Evolutionary conservation across 92 coral and sea anemone genomes (phyloP).

Genomic region (Isaurus tuberculatus): DNA sequence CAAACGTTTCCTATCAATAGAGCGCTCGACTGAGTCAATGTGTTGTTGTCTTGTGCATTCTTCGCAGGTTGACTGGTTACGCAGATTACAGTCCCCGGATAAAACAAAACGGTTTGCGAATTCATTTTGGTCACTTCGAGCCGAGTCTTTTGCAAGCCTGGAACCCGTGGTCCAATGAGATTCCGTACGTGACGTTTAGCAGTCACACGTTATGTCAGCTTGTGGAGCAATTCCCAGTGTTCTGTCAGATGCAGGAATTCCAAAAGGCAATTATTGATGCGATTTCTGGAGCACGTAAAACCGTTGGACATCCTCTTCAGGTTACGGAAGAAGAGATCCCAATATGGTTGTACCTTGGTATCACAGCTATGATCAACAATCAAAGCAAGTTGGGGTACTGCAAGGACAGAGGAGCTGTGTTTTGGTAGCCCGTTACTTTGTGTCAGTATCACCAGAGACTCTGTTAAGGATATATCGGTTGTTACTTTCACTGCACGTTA

Average conservation of each 20-base stretch:
- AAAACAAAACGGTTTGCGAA: constrained; percentile 77
- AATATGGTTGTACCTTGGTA: constrained; percentile 78
- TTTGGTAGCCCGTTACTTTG: constrained; percentile 44
- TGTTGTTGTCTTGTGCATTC: constrained; percentile 34
- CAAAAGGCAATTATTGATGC: constrained; percentile 83
- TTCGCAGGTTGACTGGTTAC: constrained; percentile 80
- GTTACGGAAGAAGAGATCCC: constrained; percentile 88
- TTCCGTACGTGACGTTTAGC: constrained; percentile 74
- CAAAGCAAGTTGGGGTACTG: constrained; percentile 96
- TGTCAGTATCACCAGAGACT: neutral
- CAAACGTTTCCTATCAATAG: too few species aligned
- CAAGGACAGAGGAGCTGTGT: constrained; percentile 89
- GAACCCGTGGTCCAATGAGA: constrained; percentile 95
- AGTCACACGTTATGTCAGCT: constrained; percentile 65
- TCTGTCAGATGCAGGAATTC: constrained; percentile 59
- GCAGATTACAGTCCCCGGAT: constrained; percentile 82
- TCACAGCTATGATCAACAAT: constrained; percentile 85
- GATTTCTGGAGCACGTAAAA: constrained; percentile 74
- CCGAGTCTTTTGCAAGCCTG: constrained; percentile 88
- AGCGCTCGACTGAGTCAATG: neutral
- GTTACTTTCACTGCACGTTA: too few species aligned
- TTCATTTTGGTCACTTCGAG: constrained; percentile 64
- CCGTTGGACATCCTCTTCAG: constrained; percentile 68
- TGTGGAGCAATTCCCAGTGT: constrained; percentile 62
- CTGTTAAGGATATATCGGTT: too few species aligned